Evolutionary conservation across 1,140 invertebrate genomes (phyloP), one percentile per base, ranked within the genome.

Genomic region (Drosophila willistoni): DNA sequence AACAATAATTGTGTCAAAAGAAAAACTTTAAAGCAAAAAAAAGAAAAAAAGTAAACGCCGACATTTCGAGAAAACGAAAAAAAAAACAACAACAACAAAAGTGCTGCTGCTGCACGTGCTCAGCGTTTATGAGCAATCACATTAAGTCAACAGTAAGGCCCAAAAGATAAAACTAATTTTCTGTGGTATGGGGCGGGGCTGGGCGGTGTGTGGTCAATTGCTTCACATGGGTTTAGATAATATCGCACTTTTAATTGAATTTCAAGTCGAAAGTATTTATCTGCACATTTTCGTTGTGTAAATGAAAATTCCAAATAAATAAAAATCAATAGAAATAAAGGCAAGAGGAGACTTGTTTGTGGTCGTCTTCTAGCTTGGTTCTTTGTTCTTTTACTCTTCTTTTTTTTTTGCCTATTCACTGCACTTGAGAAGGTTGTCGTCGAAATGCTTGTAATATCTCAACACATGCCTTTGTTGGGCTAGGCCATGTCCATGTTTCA

Each of bases 1-100:
- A 62, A 56, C 72, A 70, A 73, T 68, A 87, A 79, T 79, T 79
- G 79, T 86, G 83, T 82, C 76, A 87, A 81, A 85, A 22, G 29
- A 56, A 12, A 44, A 63, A 51, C 7, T 19, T 47, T 29, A 56
- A 76, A 62, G 39, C 57, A 47, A 63, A 59, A 47, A 63, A 3
- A 25, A 25, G 19, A 25, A 25, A 25, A 59, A 73, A 62, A 67
- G 57, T 51, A 71, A 76, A 65, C 39, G 68, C 80, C 67, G 79
- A 73, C 75, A 64, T 68, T 79, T 75, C 68, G 41, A 82, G 79
- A 64, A 47, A 47, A 17, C 19, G 19, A 25, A 25, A 25, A 25
- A n/a, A n/a, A n/a, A n/a, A n/a, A n/a, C n/a, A 29, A 47, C 17
- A 51, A 51, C 19, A 12, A 51, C 17, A 51, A 51, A 51, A 51